Evolutionary conservation across 1,140 invertebrate genomes (phyloP).

Genomic region (Brachionus koreanus): DNA sequence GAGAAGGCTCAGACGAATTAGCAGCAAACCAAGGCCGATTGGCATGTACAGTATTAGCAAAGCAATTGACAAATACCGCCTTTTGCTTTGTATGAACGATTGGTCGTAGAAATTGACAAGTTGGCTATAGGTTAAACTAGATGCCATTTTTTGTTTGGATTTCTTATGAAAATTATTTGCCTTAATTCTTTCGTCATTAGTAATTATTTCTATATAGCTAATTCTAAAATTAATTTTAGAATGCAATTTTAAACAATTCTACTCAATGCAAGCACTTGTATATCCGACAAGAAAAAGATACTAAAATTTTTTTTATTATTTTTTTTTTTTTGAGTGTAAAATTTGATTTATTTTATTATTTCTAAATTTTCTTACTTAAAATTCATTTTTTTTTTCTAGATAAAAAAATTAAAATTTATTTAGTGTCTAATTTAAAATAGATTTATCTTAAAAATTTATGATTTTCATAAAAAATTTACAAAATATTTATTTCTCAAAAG

Average conservation of each 20-base stretch:
- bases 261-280: not conserved
- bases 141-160: not conserved
- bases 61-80: not conserved
- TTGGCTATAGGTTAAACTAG: not conserved
- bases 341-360: no score
- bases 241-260: not conserved
- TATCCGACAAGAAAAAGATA: no score
- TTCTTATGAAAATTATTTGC: conserved; percentile 1
- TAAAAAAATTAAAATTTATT: no score
- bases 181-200: not conserved
- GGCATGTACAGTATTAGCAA: not conserved
- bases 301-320: no score
- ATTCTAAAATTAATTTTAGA: conserved; percentile 14
- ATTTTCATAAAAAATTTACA: no score
- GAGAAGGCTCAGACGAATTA: not conserved
- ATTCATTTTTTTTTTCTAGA: no score
- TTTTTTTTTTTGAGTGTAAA: no score
- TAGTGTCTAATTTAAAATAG: no score
- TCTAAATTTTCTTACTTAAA: no score
- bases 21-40: not conserved
- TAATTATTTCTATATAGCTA: not conserved
- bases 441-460: no score
- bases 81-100: not conserved
- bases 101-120: not conserved
- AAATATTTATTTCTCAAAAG: no score